Conservation (phyloP, 2,113 vertebrate genomes). For the Carassius auratus region DNA sequence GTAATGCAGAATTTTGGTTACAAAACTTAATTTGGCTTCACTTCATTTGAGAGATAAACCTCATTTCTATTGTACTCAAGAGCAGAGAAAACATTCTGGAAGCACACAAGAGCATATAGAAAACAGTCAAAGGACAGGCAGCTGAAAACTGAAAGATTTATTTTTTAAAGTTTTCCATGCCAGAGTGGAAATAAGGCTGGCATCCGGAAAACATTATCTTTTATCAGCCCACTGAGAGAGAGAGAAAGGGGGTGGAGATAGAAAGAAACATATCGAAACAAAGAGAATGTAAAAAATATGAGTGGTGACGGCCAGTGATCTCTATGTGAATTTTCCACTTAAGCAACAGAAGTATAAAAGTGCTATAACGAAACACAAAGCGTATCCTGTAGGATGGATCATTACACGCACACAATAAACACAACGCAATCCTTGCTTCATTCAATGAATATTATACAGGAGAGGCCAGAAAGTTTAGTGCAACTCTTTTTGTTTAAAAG, state of each 20-base stretch:
- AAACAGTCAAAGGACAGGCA: background rate
- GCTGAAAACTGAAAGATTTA: conserved; percentile 5
- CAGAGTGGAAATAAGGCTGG: background rate
- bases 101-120: background rate
- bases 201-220: conserved; percentile 26
- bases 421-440: background rate
- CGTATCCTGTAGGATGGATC: background rate
- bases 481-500: too few relatives aligned
- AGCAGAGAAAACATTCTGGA: background rate
- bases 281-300: background rate
- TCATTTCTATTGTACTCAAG: background rate
- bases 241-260: background rate
- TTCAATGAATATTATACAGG: too few relatives aligned
- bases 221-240: conserved; percentile 12
- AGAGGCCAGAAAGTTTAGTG: background rate
- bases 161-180: background rate
- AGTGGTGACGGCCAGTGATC: background rate
- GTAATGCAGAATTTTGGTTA: background rate
- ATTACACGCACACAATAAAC: background rate
- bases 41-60: background rate
- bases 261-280: background rate
- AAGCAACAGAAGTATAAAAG: background rate
- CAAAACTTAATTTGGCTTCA: background rate
- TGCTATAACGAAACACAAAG: background rate
- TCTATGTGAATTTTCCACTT: conserved; percentile 7